These are phyloP conservation scores for Rhincodon typus DNA, from an alignment of 2,797 vertebrate species.

Conservation along the genomic window DNA sequence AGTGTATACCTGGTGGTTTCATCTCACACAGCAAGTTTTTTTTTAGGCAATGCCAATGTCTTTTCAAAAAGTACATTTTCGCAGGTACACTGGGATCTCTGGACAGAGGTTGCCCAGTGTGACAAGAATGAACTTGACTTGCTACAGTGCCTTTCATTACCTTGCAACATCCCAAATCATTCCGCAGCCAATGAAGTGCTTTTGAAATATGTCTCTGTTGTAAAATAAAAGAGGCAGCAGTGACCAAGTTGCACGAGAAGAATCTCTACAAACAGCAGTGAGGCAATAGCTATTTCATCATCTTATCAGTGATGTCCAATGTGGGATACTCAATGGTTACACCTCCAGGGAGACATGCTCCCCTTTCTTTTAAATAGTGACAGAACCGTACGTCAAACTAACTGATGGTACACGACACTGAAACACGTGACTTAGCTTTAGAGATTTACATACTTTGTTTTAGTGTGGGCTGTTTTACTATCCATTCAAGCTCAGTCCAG, in stretches of 20 bases:
- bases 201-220: not conserved
- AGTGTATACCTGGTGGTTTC: not conserved
- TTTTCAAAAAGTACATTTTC: not conserved
- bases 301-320: not conserved
- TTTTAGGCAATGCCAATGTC: not conserved
- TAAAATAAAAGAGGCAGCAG: too few species aligned
- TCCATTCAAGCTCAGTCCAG: too few species aligned
- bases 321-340: not conserved
- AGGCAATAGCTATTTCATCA: not conserved
- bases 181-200: not conserved
- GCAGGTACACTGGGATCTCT: not conserved
- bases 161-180: not conserved
- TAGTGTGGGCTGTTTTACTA: too few species aligned
- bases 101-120: too few species aligned
- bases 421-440: not conserved
- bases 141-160: not conserved
- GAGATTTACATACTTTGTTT: too few species aligned
- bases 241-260: not conserved
- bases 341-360: not conserved
- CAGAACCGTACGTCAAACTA: not conserved
- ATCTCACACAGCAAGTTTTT: not conserved
- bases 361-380: not conserved
- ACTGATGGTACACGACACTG: not conserved
- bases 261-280: not conserved
- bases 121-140: not conserved